Percentiles rank a stretch among this genome's conserved stretches.
phyloP scores from a whole-genome alignment of 2,888 invertebrate species.

The Allolobophora icterica region DNA sequence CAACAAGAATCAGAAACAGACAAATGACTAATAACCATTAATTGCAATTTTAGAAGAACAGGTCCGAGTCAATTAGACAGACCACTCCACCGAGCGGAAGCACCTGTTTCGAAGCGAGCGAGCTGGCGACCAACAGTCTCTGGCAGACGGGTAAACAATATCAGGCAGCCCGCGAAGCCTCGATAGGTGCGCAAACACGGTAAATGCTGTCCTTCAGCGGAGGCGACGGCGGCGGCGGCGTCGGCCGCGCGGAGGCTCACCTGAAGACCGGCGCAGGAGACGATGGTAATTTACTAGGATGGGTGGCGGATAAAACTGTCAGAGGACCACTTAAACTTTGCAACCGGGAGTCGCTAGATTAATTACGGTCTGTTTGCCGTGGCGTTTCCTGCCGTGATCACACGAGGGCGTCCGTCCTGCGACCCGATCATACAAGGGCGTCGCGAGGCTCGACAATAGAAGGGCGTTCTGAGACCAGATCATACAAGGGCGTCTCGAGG shows the following conservation, averaged over 20 bases:
- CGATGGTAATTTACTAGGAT: conserved; percentile 17
- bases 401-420: neutral
- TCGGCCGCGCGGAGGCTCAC: neutral
- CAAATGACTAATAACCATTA: conserved; percentile 10
- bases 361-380: conserved; percentile 17
- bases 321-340: neutral
- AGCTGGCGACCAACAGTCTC: neutral
- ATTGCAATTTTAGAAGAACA: conserved; percentile 2
- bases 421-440: neutral
- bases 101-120: neutral
- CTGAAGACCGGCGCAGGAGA: conserved; percentile 3
- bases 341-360: conserved; percentile 17
- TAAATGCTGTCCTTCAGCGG: neutral
- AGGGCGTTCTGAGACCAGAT: no score
- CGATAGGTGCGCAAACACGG: conserved; percentile 12
- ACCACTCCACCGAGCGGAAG: conserved; percentile 3
- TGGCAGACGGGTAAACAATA: conserved; percentile 2
- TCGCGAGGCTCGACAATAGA: neutral
- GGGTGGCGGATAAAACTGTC: conserved; percentile 17
- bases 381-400: conserved; percentile 11
- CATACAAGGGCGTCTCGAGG: no score
- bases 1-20: neutral
- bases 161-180: neutral
- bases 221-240: neutral
- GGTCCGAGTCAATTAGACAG: neutral